These are phyloP conservation scores for Laterallus jamaicensis DNA, from an alignment of 2,113 vertebrate species.

Conservation along the genomic window DNA sequence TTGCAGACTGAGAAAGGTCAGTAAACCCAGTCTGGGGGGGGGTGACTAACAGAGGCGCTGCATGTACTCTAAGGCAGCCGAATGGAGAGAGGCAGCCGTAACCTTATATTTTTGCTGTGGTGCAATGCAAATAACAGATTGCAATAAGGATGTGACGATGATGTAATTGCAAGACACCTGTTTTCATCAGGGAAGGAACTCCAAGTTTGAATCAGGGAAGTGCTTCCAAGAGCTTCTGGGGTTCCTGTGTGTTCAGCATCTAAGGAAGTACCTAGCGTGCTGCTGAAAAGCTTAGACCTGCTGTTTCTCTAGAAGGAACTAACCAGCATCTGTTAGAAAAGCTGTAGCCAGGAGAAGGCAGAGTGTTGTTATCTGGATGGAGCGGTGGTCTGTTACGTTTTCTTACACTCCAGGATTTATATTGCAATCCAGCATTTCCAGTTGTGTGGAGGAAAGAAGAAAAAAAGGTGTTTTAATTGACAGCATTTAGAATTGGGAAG, in stretches of 20 bases:
- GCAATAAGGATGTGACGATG: neutral
- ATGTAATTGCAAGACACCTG: neutral
- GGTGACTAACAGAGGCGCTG: neutral
- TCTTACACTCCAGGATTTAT: neutral
- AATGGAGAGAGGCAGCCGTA: neutral
- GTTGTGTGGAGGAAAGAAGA: neutral
- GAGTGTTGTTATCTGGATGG: neutral
- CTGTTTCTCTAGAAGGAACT: neutral
- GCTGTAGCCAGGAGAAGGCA: neutral
- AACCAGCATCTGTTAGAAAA: neutral
- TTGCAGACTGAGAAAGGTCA: neutral
- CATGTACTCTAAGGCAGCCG: neutral
- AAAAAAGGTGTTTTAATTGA: neutral
- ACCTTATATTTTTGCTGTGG: neutral
- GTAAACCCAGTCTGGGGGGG: neutral
- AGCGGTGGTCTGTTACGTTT: fast-evolving
- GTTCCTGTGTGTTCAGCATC: neutral
- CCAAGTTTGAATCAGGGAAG: neutral
- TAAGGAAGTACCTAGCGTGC: neutral
- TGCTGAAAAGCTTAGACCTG: neutral
- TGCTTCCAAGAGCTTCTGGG: neutral
- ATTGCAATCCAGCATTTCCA: neutral
- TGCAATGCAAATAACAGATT: neutral
- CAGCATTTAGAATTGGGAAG: neutral
- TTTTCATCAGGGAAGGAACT: neutral